Evolutionary conservation across 2,888 invertebrate genomes (phyloP).

Genomic region (Nomada goodeniana): DNA sequence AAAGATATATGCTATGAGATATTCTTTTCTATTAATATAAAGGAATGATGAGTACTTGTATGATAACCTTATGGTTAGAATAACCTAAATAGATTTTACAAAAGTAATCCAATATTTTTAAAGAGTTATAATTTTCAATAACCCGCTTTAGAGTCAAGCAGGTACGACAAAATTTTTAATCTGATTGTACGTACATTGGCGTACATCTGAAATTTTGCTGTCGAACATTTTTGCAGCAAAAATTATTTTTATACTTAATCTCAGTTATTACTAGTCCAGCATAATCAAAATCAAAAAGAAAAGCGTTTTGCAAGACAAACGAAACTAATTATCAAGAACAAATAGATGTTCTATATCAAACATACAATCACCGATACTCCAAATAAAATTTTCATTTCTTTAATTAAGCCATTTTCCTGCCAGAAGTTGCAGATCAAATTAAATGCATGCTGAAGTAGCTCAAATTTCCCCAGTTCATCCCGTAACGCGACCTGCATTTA

Average conservation of each 20-base stretch:
- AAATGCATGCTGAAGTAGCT: not conserved
- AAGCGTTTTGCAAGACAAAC: too few relatives aligned
- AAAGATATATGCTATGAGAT: too few relatives aligned
- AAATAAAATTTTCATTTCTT: not conserved
- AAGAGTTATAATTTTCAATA: not conserved
- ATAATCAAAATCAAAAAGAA: not conserved
- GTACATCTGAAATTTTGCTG: slow-evolving; percentile 38
- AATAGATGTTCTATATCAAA: too few relatives aligned
- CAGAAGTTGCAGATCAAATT: too few relatives aligned
- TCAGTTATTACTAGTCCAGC: not conserved
- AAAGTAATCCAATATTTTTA: not conserved
- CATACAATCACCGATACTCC: not conserved
- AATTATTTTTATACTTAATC: not conserved
- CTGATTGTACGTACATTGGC: slow-evolving; percentile 60
- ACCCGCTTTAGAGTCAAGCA: not conserved
- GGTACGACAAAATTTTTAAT: slow-evolving; percentile 39
- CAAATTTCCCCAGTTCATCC: not conserved
- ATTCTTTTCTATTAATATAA: not conserved
- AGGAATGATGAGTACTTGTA: not conserved
- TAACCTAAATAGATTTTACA: not conserved
- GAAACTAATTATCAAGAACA: too few relatives aligned
- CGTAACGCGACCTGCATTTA: not conserved
- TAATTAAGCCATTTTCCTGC: too few relatives aligned
- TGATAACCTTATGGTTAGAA: too few relatives aligned
- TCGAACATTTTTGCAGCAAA: not conserved